Evolutionary conservation across 2,888 invertebrate species (phyloP).

Genomic region (Xestia c-nigrum): DNA sequence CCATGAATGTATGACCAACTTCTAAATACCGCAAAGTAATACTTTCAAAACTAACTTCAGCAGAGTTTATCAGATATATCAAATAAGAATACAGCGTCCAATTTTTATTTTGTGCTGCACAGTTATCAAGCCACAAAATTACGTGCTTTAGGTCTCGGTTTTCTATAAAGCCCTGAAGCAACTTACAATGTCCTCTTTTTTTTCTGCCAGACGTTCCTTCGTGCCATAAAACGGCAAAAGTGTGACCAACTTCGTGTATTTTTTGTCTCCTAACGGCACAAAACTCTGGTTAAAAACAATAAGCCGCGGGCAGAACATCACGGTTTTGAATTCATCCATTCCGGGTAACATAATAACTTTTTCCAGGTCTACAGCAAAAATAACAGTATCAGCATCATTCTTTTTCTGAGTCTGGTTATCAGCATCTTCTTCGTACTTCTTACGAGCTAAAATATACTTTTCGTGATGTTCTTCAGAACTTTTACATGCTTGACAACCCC

Average conservation of each 20-base stretch:
- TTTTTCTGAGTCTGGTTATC: constrained; percentile 28
- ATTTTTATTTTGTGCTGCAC: too few species aligned
- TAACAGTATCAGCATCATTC: constrained; percentile 9
- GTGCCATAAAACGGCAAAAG: constrained; percentile 1
- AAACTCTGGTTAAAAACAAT: constrained; percentile 52
- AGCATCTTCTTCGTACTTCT: constrained; percentile 18
- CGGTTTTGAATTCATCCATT: constrained; percentile 64
- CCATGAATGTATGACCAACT: constrained; percentile 64
- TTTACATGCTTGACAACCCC: too few species aligned
- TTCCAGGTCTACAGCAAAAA: constrained; percentile 41
- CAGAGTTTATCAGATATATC: constrained; percentile 22
- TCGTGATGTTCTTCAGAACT: too few species aligned
- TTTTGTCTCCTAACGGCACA: constrained; percentile 44
- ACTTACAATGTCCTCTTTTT: constrained; percentile 54
- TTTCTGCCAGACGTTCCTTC: constrained; percentile 41
- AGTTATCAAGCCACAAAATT: constrained; percentile 11
- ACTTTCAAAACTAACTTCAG: constrained; percentile 44
- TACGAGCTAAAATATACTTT: too few species aligned
- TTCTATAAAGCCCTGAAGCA: constrained; percentile 51
- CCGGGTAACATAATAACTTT: constrained; percentile 67
- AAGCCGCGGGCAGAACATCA: constrained; percentile 58
- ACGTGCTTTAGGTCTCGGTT: constrained; percentile 39
- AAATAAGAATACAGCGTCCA: constrained; percentile 4
- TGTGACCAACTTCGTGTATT: constrained; percentile 1
- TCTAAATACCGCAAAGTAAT: constrained; percentile 47